These are phyloP conservation scores for Liodrosophila aerea DNA, from an alignment of 2,888 invertebrate genomes.

Conservation along the genomic window DNA sequence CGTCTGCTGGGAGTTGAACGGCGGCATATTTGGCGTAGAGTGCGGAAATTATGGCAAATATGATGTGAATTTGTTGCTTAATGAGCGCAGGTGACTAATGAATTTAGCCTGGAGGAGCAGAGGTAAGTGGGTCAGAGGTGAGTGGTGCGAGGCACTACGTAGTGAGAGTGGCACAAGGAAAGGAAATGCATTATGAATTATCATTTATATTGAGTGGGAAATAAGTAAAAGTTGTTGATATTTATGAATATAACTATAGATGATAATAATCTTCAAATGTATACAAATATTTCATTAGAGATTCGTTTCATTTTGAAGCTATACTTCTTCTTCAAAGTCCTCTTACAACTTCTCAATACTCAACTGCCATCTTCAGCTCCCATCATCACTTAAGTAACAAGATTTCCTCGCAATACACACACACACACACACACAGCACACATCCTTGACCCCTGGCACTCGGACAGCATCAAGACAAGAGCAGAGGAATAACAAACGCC, in stretches of 20 bases:
- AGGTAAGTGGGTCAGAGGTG: slow-evolving; percentile 19
- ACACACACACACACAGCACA: slow-evolving; percentile 30
- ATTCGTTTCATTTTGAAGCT: not conserved
- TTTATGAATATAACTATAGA: too few relatives aligned
- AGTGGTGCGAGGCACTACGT: too few relatives aligned
- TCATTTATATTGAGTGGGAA: too few relatives aligned
- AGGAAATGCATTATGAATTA: not conserved
- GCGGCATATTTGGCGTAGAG: slow-evolving; percentile 47
- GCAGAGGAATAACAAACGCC: slow-evolving; percentile 38
- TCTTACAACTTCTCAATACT: not conserved
- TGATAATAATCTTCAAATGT: too few relatives aligned
- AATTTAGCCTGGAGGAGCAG: slow-evolving; percentile 22
- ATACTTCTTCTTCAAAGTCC: not conserved
- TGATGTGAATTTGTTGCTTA: slow-evolving; percentile 64
- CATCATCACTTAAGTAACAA: slow-evolving; percentile 45
- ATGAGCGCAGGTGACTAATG: slow-evolving; percentile 61
- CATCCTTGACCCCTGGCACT: slow-evolving; percentile 62
- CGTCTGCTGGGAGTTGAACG: slow-evolving; percentile 52
- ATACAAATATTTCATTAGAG: not conserved
- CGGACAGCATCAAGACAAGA: slow-evolving; percentile 14
- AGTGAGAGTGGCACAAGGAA: not conserved
- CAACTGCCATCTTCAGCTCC: slow-evolving; percentile 39
- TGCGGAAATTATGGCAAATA: slow-evolving; percentile 67
- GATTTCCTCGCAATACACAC: slow-evolving; percentile 18
- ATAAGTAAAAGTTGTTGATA: too few relatives aligned